Evolutionary conservation across 2,113 vertebrate genomes (phyloP).

Genomic region (Corythornis madagascariensis): DNA sequence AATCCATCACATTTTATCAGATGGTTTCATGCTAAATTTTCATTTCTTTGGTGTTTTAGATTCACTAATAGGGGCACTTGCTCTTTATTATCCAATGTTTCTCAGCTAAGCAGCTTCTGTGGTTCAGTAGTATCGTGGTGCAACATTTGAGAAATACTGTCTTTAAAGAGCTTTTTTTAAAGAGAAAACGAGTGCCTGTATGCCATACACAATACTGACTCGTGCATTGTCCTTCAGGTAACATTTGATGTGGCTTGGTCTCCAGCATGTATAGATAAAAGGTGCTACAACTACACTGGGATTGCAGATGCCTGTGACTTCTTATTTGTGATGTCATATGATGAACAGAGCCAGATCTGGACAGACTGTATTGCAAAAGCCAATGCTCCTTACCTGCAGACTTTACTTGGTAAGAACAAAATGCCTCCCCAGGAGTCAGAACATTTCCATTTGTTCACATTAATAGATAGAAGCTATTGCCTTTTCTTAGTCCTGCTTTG

Average conservation of each 20-base stretch:
- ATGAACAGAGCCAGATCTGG: slow-evolving; percentile 91
- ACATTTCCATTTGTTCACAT: background rate
- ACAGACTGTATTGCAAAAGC: slow-evolving; percentile 90
- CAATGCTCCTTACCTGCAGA: slow-evolving; percentile 88
- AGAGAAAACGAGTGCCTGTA: background rate
- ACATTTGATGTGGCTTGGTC: slow-evolving; percentile 97
- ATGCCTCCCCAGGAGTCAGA: background rate
- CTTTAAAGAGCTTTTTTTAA: background rate
- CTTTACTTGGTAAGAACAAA: slow-evolving; percentile 81
- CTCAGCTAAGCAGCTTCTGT: background rate
- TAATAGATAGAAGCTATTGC: background rate
- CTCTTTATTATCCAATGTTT: background rate
- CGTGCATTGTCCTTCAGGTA: slow-evolving; percentile 76
- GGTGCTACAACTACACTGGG: slow-evolving; percentile 90
- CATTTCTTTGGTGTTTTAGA: background rate
- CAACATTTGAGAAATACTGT: background rate
- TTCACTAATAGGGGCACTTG: background rate
- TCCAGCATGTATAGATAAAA: slow-evolving; percentile 85
- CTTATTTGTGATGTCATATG: slow-evolving; percentile 97
- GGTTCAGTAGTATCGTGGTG: background rate
- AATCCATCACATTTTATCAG: background rate
- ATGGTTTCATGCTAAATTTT: background rate
- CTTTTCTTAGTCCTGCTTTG: background rate
- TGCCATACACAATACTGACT: background rate
- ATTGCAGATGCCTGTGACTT: slow-evolving; percentile 93